phyloP scores from a whole-genome alignment of 2,797 vertebrate species.

The Rhinogobio ventralis region DNA sequence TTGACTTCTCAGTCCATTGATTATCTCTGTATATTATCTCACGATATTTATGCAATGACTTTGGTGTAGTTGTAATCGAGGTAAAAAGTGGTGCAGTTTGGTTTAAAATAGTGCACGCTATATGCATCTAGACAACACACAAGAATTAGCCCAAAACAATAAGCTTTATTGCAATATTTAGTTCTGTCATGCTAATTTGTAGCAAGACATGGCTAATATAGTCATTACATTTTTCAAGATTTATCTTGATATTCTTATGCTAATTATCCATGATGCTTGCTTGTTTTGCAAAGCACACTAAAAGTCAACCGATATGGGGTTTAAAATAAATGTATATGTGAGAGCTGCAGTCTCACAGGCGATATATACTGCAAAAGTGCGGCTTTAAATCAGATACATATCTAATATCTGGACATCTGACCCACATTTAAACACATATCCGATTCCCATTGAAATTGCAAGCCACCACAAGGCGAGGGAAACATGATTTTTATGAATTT shows the following conservation, averaged over 20 bases:
- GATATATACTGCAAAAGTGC: too few species aligned
- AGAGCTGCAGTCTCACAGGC: too few species aligned
- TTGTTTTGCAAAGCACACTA: not conserved
- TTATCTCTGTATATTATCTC: not conserved
- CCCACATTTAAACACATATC: not conserved
- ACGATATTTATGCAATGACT: not conserved
- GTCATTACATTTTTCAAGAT: not conserved
- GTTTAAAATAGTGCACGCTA: not conserved
- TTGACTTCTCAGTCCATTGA: not conserved
- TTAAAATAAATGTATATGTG: not conserved
- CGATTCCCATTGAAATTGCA: not conserved
- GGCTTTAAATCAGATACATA: not conserved
- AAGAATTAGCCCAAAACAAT: not conserved
- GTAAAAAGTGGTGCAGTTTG: not conserved
- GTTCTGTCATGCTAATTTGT: not conserved
- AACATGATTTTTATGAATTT: not conserved
- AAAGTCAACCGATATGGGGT: not conserved
- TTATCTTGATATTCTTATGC: not conserved
- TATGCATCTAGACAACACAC: not conserved
- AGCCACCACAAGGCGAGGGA: not conserved
- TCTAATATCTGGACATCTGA: not conserved
- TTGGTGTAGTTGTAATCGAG: not conserved
- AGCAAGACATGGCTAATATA: not conserved
- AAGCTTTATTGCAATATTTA: not conserved
- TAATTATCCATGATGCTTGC: not conserved